phyloP scores from a whole-genome alignment of 2,888 invertebrate species.

The Acleris emargana region DNA sequence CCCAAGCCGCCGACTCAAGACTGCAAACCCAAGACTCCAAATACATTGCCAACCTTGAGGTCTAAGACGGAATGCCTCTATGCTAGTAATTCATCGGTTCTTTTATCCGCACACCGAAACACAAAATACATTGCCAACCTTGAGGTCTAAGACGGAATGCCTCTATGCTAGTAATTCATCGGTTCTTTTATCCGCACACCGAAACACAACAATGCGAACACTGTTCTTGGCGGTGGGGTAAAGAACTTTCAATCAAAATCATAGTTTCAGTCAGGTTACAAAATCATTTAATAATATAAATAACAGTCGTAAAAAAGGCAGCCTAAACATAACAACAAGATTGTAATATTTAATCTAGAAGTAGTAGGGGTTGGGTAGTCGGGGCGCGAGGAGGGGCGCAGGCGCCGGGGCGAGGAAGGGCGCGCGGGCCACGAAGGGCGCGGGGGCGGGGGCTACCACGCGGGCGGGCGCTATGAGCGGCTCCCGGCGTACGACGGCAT shows the following conservation, averaged over 20 bases:
- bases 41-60: no score
- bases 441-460: conserved; percentile 56
- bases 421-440: conserved; percentile 53
- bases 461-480: conserved; percentile 65
- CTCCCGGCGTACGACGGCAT: conserved; percentile 82
- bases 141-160: no score
- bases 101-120: no score
- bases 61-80: no score
- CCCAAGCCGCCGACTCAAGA: no score
- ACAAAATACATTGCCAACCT: no score
- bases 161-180: no score
- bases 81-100: no score
- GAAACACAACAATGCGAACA: no score
- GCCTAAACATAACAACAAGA: conserved; percentile 66
- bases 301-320: conserved; percentile 69
- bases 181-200: no score
- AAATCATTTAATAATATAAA: conserved; percentile 69
- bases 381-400: conserved; percentile 56
- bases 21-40: no score
- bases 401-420: conserved; percentile 51
- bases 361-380: conserved; percentile 68
- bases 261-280: conserved; percentile 42
- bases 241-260: background rate
- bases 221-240: no score
- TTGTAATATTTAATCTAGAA: conserved; percentile 79